Evolutionary conservation across 2,888 invertebrate genomes (phyloP), one percentile per base, ranked within the genome.

Genomic region (Augochlorella aurata): DNA sequence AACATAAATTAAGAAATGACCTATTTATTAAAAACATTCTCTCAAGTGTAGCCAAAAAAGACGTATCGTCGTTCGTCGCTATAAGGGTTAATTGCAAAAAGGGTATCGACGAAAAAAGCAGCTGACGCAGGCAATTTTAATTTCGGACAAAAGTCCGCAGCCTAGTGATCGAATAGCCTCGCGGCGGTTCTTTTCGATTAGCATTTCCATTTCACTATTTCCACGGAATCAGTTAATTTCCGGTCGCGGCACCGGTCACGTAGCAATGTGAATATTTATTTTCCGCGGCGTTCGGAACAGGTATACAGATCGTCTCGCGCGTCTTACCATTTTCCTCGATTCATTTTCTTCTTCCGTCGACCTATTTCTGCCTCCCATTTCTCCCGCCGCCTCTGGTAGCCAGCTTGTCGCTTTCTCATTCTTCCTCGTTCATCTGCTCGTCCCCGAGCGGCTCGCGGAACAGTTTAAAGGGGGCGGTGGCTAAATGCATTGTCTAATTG

Each of bases 401-500:
- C 18, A 21, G 67, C 24, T 61, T 63, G 45, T 49, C 49, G 49
- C 24, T 44, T 74, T 18, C 68, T 14, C 65, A 47, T 68, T 68
- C 49, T 50, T 68, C 50, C 29, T 29, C 24, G 67, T 58, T 66
- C 65, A 44, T 70, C 44, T 18, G n/a, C 7, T 50, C 38, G 69
- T 65, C 21, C 65, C 21, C 47, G 52, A 45, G 50, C 29, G 45
- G n/a, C 70, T 68, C 54, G 74, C 24, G 18, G 75, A 71, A 72
- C 73, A 65, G 71, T 76, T 75, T 80, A 76, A 81, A 80, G 77
- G 44, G 54, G 47, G 65, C 52, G 63, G 52, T 58, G 71, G 45
- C 72, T 82, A 78, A 87, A 85, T 77, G 77, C 77, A 87, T 84
- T 82, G 85, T 89, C 76, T 79, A 87, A 90, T 89, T 87, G 86